A percentile compares a stretch with the other conserved stretches of the same genome.
phyloP scores from a whole-genome alignment of 2,113 vertebrate genomes.

The Ginglymostoma cirratum region DNA sequence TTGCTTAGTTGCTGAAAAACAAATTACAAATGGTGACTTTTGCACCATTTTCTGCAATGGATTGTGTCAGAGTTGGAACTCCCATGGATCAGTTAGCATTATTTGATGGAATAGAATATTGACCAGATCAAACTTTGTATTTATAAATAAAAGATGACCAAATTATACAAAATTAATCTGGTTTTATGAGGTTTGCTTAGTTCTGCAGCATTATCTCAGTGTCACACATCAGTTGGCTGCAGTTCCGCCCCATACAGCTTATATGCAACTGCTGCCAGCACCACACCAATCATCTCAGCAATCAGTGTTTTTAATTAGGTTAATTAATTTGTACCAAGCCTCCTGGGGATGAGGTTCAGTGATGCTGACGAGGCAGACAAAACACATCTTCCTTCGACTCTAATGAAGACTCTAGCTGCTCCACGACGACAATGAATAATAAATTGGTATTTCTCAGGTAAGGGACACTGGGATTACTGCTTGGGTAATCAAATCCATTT shows the following conservation, averaged over 20 bases:
- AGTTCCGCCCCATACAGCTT: slow-evolving; percentile 90
- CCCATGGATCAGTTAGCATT: not conserved
- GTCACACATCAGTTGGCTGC: slow-evolving; percentile 87
- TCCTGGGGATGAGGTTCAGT: slow-evolving; percentile 92
- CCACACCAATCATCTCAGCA: slow-evolving; percentile 97
- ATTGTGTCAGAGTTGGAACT: not conserved
- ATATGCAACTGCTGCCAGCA: slow-evolving; percentile 87
- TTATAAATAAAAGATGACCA: slow-evolving; percentile 1
- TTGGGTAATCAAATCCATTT: slow-evolving; percentile 42
- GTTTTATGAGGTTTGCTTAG: slow-evolving; percentile 45
- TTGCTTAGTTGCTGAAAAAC: not conserved
- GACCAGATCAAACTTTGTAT: not conserved
- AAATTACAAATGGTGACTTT: not conserved
- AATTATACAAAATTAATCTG: slow-evolving; percentile 14
- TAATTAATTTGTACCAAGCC: slow-evolving; percentile 99
- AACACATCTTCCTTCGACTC: slow-evolving; percentile 75
- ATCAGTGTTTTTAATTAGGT: slow-evolving; percentile 99
- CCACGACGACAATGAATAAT: slow-evolving; percentile 65
- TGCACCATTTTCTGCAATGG: not conserved
- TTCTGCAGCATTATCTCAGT: slow-evolving; percentile 68
- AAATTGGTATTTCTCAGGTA: slow-evolving; percentile 58
- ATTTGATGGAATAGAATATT: not conserved
- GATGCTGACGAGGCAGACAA: slow-evolving; percentile 95
- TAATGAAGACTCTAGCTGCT: slow-evolving; percentile 65
- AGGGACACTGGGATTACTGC: slow-evolving; percentile 53